phyloP scores from a whole-genome alignment of 1,140 invertebrate species.

The Heterodera schachtii region DNA sequence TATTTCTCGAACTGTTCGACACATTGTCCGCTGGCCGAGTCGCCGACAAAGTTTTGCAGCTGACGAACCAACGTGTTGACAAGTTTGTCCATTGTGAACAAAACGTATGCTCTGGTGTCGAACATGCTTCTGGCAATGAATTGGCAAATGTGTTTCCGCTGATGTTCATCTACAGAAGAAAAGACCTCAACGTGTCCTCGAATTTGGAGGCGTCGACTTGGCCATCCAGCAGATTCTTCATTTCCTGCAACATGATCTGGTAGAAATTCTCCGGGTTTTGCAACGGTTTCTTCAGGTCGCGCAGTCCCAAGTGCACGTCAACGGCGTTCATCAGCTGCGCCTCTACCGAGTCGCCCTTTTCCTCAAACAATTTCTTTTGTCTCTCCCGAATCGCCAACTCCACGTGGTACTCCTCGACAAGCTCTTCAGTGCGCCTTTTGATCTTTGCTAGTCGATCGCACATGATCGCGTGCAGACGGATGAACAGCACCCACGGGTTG shows the following conservation, averaged over 20 bases:
- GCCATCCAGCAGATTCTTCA: constrained; percentile 44
- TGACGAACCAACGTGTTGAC: constrained; percentile 39
- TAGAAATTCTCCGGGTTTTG: constrained; percentile 44
- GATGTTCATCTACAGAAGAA: constrained; percentile 1
- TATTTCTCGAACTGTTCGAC: constrained; percentile 36
- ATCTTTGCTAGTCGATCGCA: constrained; percentile 84
- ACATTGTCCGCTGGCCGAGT: constrained; percentile 27
- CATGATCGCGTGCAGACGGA: constrained; percentile 89
- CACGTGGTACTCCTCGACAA: constrained; percentile 39
- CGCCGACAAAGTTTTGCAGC: constrained; percentile 40
- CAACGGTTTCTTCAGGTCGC: constrained; percentile 42
- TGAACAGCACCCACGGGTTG: constrained; percentile 90
- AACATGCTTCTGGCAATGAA: constrained; percentile 41
- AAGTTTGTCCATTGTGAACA: constrained; percentile 45
- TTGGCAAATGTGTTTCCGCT: not conserved
- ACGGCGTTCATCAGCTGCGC: constrained; percentile 39
- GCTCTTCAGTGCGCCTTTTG: constrained; percentile 67
- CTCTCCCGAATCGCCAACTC: constrained; percentile 35
- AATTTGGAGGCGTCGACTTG: constrained; percentile 33
- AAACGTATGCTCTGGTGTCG: constrained; percentile 36
- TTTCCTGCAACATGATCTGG: constrained; percentile 35
- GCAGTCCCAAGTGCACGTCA: constrained; percentile 40
- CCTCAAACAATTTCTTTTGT: constrained; percentile 35
- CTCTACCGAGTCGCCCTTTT: constrained; percentile 16
- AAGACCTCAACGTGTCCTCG: constrained; percentile 41